Evolutionary conservation across 2,797 vertebrate genomes (phyloP).

Genomic region (Glossophaga mutica): DNA sequence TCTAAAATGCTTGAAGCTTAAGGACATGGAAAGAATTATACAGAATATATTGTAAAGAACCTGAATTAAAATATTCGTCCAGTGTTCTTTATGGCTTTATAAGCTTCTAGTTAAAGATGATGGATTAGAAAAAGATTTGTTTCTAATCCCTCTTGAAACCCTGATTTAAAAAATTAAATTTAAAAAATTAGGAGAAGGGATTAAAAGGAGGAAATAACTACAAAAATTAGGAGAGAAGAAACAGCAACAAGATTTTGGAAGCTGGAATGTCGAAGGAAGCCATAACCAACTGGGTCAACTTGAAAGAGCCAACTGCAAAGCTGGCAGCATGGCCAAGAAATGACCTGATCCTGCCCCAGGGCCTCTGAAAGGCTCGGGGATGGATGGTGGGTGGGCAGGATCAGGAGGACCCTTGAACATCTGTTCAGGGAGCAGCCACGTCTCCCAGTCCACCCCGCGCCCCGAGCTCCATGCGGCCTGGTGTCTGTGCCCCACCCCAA

Average conservation of each 20-base stretch:
- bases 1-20: not conserved
- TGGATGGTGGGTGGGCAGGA: not conserved
- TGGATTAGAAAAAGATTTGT: not conserved
- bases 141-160: not conserved
- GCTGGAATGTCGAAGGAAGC: not conserved
- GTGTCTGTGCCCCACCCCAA: not conserved
- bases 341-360: not conserved
- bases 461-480: not conserved
- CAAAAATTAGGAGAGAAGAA: not conserved
- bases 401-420: not conserved
- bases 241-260: not conserved
- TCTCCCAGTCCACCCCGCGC: not conserved
- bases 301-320: not conserved
- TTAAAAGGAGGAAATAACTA: not conserved
- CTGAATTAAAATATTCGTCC: conserved; percentile 12
- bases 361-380: not conserved
- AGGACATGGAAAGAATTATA: not conserved
- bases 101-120: conserved; percentile 18
- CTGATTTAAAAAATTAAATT: not conserved
- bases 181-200: too few relatives aligned
- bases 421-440: not conserved
- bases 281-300: too few relatives aligned
- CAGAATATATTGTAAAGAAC: not conserved
- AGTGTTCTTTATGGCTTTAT: not conserved
- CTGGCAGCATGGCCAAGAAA: not conserved